phyloP scores from a whole-genome alignment of 2,113 vertebrate species.

The Galbula dea region DNA sequence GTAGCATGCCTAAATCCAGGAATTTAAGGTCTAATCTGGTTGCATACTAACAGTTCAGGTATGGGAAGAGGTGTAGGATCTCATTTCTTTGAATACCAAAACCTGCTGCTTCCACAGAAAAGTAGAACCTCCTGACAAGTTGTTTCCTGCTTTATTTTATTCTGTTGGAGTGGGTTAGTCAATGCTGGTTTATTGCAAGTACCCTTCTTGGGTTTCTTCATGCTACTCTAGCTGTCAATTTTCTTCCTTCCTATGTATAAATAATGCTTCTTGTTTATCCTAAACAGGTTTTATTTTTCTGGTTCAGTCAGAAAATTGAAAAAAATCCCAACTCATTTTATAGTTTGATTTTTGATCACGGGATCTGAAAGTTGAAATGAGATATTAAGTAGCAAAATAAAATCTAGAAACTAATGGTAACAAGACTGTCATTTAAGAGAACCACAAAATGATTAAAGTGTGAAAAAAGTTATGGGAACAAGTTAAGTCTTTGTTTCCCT shows the following conservation, averaged over 20 bases:
- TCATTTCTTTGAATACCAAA: background rate
- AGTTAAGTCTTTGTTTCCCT: background rate
- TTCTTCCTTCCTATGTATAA: background rate
- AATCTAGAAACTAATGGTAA: background rate
- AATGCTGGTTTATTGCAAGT: background rate
- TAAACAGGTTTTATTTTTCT: background rate
- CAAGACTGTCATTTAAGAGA: background rate
- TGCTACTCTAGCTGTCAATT: background rate
- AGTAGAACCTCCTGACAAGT: background rate
- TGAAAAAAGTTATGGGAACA: background rate
- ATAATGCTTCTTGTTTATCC: conserved; percentile 13
- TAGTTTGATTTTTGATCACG: background rate
- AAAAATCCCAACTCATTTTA: background rate
- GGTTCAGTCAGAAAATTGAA: background rate
- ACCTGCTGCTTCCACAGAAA: background rate
- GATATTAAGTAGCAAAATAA: background rate
- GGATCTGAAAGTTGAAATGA: background rate
- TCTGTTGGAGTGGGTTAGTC: background rate
- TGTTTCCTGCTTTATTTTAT: background rate
- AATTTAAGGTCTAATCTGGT: background rate
- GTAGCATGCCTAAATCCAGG: background rate
- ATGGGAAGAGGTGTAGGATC: background rate
- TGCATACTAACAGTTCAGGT: background rate
- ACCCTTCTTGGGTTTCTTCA: background rate
- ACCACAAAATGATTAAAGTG: background rate